Evolutionary conservation across 2,113 vertebrate genomes (phyloP), one percentile per base, ranked within the genome.

Genomic region (Heterocephalus glaber): DNA sequence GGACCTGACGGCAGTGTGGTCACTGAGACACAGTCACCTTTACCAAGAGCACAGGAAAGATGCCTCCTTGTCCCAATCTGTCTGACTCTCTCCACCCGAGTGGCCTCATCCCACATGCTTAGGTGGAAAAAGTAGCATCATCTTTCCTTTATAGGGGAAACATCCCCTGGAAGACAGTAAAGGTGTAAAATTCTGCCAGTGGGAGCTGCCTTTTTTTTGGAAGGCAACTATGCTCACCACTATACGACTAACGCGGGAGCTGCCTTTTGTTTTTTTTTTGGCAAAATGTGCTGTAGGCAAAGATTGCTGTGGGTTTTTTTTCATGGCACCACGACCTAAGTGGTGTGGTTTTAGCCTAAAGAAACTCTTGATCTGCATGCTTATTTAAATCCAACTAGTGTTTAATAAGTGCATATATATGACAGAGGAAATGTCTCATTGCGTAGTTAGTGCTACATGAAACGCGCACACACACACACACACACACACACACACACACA

Each of bases 351-450:
- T 95, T 98, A 97, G 98, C 97, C 98, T 98, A 97, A 97, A 98
- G 98, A 98, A 98, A 99, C 97, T 95, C 98, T 98, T 86, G 90
- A 97, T 98, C 98, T 98, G 98, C 97, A 97, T 98, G 98, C 97
- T 97, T 98, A 98, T 98, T 98, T 98, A 97, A 97, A 97, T 96
- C 97, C 98, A 98, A 97, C 95, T 96, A 98, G 98, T 96, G 96
- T 97, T 97, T 98, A 98, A 98, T 98, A 98, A 98, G 98, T 97
- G 97, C 97, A 98, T 98, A 97, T 98, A 98, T 98, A 97, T 97
- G 97, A 98, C 98, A 98, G 98, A 98, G 97, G 97, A 98, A 98
- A 96, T 96, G 98, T 98, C 98, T 98, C 97, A 96, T 97, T 98
- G 98, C 98, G 93, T 97, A 98, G 98, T 98, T 98, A 97, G 97